Evolutionary conservation across 2,113 vertebrate genomes (phyloP), one percentile per base, ranked within the genome.

Genomic region (Pseudorectes ferrugineus): DNA sequence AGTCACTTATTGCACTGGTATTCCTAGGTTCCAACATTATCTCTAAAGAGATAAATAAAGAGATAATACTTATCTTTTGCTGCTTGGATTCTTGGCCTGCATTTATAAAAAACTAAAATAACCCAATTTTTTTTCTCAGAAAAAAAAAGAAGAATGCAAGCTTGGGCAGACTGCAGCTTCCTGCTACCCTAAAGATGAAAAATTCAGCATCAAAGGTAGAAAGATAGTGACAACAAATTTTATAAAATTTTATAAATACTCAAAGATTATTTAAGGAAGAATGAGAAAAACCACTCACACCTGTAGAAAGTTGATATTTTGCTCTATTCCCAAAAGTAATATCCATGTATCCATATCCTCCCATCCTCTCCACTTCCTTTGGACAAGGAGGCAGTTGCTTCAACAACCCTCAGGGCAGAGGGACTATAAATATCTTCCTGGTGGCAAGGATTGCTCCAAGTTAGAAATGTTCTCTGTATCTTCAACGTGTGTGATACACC

Each of bases 281-380:
- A 31, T 22, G 6, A 22, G 4, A 31, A 49, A 54, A 52, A 9
- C 0, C 18, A 33, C 5, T 46, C 19, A 51, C 4, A 6, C 3
- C 26, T 35, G 14, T 33, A 25, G 20, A 42, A 5, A 55, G 8
- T 68, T 57, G 23, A 14, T 81, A 52, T 74, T 68, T 89, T 9
- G n/a, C 7, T 36, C 5, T 29, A 7, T 45, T 77, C 12, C 33
- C 43, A 33, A 54, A 71, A 42, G 3, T 54, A 49, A 43, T 26
- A 36, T 49, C 26, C 38, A 48, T 19, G 11, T 11, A 70, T 17
- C 6, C 15, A 10, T 28, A n/a, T 83, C 12, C 5, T 88, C 36
- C 28, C 61, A 54, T 40, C 18, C 11, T 57, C 26, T 68, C 18
- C 12, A 11, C 5, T 73, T 46, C 40, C 45, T 61, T 59, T 65